Evolutionary conservation across 2,888 invertebrate genomes (phyloP).

Genomic region (Polia nebulosa): DNA sequence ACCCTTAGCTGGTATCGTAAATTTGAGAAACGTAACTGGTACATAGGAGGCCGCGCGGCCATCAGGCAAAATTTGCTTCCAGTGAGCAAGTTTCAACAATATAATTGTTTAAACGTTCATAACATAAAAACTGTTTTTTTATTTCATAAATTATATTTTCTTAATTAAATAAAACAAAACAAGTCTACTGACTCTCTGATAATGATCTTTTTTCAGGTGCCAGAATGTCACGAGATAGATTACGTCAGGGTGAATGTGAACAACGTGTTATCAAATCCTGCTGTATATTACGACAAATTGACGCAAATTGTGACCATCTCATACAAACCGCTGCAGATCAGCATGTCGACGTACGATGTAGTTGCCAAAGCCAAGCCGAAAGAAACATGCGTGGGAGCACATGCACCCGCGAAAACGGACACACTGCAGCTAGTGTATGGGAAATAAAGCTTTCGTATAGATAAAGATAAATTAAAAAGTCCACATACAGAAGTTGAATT

Average conservation of each 20-base stretch:
- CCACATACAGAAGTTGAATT: constrained; percentile 6
- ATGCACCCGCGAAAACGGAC: background rate
- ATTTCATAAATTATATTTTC: too few species aligned
- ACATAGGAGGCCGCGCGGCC: too few species aligned
- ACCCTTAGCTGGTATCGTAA: too few species aligned
- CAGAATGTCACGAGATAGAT: constrained; percentile 51
- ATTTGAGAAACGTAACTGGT: too few species aligned
- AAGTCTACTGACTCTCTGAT: background rate
- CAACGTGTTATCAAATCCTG: constrained; percentile 58
- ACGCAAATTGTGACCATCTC: constrained; percentile 50
- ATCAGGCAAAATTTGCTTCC: too few species aligned
- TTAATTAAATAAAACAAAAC: too few species aligned
- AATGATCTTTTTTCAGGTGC: constrained; percentile 50
- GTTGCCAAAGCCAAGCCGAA: constrained; percentile 46
- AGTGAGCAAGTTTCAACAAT: too few species aligned
- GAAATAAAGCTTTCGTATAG: background rate
- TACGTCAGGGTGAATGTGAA: constrained; percentile 60
- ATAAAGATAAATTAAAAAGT: constrained; percentile 6
- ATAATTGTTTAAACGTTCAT: too few species aligned
- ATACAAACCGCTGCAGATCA: constrained; percentile 56
- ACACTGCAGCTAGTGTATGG: constrained; percentile 28
- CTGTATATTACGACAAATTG: constrained; percentile 50
- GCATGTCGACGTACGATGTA: constrained; percentile 58
- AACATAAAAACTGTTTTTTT: too few species aligned
- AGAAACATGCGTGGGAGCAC: background rate